Percentiles rank a stretch among this genome's conserved stretches.
Evolutionary conservation across 2,113 vertebrate species (phyloP).

Genomic region (Scomber colias): DNA sequence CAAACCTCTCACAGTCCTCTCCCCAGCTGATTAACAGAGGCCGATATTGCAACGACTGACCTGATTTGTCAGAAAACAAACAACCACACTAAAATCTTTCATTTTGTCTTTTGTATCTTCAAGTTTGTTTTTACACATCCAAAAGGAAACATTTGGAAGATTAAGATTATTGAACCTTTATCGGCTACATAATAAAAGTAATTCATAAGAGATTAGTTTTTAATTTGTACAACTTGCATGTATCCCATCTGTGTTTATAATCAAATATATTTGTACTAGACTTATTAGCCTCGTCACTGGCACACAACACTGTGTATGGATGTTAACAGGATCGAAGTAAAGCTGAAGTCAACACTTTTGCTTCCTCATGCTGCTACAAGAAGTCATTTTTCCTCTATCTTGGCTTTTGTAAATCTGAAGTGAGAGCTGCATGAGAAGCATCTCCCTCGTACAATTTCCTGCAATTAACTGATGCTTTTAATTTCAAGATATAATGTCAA

Average conservation of each 20-base stretch:
- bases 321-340: neutral
- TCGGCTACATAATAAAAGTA: neutral
- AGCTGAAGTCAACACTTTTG: slow-evolving; percentile 25
- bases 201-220: slow-evolving; percentile 3
- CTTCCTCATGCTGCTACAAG: slow-evolving; percentile 10
- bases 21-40: slow-evolving; percentile 18
- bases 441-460: neutral
- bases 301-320: neutral
- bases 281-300: neutral
- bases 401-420: neutral
- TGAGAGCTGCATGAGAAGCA: slow-evolving; percentile 3
- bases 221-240: slow-evolving; percentile 8
- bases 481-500: neutral
- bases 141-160: slow-evolving; percentile 52
- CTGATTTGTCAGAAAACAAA: slow-evolving; percentile 49
- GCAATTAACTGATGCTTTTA: neutral
- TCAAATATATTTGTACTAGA: neutral
- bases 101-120: neutral
- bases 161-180: slow-evolving; percentile 19
- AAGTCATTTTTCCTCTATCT: neutral
- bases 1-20: slow-evolving; percentile 3
- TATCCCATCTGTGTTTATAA: neutral
- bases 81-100: neutral
- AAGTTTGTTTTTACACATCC: slow-evolving; percentile 28
- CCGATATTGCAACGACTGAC: slow-evolving; percentile 52